Conservation (phyloP, 2,113 vertebrate genomes). For the Cottus gobio region DNA sequence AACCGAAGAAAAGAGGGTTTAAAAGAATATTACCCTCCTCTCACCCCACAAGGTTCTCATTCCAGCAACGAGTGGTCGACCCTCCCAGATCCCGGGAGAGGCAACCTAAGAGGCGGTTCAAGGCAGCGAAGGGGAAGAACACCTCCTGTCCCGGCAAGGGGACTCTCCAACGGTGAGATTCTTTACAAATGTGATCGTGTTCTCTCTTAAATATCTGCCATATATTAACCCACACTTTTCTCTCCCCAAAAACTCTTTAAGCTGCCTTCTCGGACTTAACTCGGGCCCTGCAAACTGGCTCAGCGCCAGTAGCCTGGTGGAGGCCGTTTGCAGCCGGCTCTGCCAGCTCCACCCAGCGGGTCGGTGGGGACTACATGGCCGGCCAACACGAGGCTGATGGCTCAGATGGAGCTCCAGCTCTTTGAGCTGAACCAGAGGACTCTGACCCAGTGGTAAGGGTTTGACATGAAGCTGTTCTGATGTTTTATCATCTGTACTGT, state of each 20-base stretch:
- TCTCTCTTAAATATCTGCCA: not conserved
- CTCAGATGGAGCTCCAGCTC: not conserved
- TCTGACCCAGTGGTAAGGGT: not conserved
- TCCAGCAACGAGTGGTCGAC: no score
- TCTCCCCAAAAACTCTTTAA: no score
- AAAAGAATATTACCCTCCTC: no score
- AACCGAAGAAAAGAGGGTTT: no score
- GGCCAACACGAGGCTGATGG: not conserved
- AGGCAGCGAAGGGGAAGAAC: no score
- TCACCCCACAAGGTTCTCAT: no score
- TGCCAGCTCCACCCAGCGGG: not conserved
- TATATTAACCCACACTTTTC: not conserved
- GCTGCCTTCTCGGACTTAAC: not conserved
- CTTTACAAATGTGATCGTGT: not conserved
- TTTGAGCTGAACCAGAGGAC: not conserved
- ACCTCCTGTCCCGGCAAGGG: not conserved
- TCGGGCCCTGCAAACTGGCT: not conserved
- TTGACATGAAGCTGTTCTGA: not conserved
- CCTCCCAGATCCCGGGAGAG: no score
- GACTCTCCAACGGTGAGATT: not conserved
- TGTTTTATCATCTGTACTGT: no score
- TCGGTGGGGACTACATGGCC: not conserved
- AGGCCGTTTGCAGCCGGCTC: not conserved
- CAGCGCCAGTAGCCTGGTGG: not conserved
- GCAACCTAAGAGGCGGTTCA: not conserved